Conservation (phyloP, 2,113 vertebrate species). For the Phaetusa simplex region DNA sequence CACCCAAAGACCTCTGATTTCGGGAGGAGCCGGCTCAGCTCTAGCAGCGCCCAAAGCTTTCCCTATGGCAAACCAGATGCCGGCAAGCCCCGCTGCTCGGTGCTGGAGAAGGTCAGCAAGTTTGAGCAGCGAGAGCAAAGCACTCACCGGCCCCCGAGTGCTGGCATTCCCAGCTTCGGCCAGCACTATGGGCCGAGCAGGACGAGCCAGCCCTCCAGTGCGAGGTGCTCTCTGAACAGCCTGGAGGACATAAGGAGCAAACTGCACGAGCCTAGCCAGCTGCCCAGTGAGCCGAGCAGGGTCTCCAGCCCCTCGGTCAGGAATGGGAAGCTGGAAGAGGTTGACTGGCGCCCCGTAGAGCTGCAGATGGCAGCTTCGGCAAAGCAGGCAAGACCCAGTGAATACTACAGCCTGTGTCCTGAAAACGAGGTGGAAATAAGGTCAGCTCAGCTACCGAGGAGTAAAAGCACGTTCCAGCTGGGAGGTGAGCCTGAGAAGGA, state of each 20-base stretch:
- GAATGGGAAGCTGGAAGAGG: conserved; percentile 30
- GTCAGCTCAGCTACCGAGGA: conserved; percentile 74
- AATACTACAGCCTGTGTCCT: conserved; percentile 11
- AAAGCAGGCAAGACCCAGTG: neutral
- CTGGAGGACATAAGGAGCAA: conserved; percentile 73
- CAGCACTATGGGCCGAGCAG: conserved; percentile 18
- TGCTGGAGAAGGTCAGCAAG: conserved; percentile 89
- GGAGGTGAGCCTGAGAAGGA: conserved; percentile 66
- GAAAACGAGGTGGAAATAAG: conserved; percentile 61
- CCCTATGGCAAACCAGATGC: conserved; percentile 55
- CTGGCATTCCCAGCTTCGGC: neutral
- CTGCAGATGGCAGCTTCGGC: neutral
- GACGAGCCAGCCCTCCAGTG: neutral
- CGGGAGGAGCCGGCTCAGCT: conserved; percentile 49
- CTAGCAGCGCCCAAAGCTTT: conserved; percentile 41
- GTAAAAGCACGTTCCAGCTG: conserved; percentile 87
- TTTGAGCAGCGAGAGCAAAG: conserved; percentile 85
- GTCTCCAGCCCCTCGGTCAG: conserved; percentile 37
- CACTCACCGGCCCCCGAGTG: conserved; percentile 68
- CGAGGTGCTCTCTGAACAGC: conserved; percentile 50
- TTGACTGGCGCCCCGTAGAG: conserved; percentile 1
- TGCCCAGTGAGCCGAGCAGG: neutral
- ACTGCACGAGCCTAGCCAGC: conserved; percentile 27
- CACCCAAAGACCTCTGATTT: conserved; percentile 65
- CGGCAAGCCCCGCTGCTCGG: conserved; percentile 74